A percentile compares a stretch with the other conserved stretches of the same genome.
Evolutionary conservation across 53 echinoderm and acorn worm species (phyloP).

Genomic region (Hippasteria phrygiana): DNA sequence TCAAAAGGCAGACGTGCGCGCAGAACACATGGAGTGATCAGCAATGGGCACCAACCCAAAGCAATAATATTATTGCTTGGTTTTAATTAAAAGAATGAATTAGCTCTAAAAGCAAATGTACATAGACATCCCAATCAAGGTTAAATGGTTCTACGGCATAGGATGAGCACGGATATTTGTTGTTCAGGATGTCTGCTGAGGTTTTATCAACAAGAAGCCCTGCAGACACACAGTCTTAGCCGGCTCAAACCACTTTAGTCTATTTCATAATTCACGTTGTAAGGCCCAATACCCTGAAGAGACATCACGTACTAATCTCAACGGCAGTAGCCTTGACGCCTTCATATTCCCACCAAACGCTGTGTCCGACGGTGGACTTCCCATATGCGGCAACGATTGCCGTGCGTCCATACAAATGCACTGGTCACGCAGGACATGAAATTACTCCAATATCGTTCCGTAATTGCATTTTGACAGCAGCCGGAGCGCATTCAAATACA

Average conservation of each 20-base stretch:
- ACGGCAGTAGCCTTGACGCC: conserved; percentile 14
- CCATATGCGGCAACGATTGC: conserved; percentile 42
- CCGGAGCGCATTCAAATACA: conserved; percentile 18
- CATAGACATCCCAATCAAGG: conserved; percentile 29
- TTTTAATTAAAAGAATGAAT: background rate
- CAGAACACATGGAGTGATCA: background rate
- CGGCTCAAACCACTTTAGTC: conserved; percentile 1
- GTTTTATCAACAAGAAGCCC: background rate
- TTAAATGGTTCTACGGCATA: background rate
- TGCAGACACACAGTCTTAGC: background rate
- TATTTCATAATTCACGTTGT: conserved; percentile 26
- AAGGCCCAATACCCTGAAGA: background rate
- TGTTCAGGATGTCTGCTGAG: conserved; percentile 7
- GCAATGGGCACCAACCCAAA: conserved; percentile 14
- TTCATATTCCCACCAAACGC: background rate
- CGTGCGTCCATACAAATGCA: conserved; percentile 19
- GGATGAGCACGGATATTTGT: background rate
- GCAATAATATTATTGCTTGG: background rate
- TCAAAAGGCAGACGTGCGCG: background rate
- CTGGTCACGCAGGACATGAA: conserved; percentile 41
- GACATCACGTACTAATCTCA: conserved; percentile 38
- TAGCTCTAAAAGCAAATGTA: conserved; percentile 21
- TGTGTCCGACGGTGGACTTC: background rate
- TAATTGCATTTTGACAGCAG: conserved; percentile 53
- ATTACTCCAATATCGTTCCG: conserved; percentile 40